phyloP scores from a whole-genome alignment of 2,888 invertebrate species.

The Platerodrilus igneus region DNA sequence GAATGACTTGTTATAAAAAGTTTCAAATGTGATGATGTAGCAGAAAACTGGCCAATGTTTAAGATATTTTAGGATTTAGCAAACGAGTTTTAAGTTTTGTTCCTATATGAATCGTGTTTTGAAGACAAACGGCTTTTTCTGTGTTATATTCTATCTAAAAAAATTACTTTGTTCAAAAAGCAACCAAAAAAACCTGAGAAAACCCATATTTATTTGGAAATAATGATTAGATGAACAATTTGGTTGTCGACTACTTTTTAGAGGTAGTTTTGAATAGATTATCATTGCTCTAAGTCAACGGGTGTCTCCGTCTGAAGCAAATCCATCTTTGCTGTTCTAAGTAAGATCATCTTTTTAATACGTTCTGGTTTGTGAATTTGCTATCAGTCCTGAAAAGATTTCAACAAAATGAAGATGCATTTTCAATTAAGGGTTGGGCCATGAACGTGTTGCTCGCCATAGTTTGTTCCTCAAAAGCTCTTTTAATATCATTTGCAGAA shows the following conservation, averaged over 20 bases:
- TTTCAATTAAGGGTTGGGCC: slow-evolving; percentile 9
- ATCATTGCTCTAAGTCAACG: no score
- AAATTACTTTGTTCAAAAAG: no score
- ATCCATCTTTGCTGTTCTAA: slow-evolving; percentile 1
- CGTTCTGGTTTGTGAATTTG: slow-evolving; percentile 8
- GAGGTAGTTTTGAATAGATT: no score
- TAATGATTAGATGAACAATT: no score
- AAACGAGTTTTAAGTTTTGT: slow-evolving; percentile 12
- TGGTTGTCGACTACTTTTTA: no score
- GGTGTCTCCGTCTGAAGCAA: slow-evolving; percentile 17
- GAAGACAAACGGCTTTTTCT: background rate
- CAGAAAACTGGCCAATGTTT: background rate
- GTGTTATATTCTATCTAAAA: no score
- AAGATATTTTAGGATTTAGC: slow-evolving; percentile 7
- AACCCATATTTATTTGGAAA: no score
- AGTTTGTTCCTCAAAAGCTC: background rate
- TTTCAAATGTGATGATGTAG: background rate
- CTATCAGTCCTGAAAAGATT: slow-evolving; percentile 10
- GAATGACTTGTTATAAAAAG: background rate
- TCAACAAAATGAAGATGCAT: slow-evolving; percentile 6
- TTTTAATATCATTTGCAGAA: background rate
- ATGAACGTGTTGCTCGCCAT: slow-evolving; percentile 8
- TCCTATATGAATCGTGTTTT: slow-evolving; percentile 7
- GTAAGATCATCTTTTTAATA: slow-evolving; percentile 3
- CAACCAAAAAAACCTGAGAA: no score